phyloP scores from a whole-genome alignment of 2,888 invertebrate species.

The Lasioglossum morio region DNA sequence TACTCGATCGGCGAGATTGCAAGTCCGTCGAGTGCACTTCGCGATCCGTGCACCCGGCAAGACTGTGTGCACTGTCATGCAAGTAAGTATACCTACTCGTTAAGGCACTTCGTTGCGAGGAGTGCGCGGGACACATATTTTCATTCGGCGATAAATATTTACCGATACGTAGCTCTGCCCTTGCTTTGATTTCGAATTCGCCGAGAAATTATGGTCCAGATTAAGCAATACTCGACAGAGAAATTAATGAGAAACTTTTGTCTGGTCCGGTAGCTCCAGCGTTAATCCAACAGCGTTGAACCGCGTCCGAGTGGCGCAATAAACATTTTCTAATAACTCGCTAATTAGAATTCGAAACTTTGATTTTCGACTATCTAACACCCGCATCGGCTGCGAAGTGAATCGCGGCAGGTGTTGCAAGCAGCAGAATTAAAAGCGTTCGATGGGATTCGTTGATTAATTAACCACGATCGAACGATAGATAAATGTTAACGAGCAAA shows the following conservation, averaged over 20 bases:
- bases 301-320: neutral
- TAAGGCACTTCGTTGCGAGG: neutral
- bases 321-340: neutral
- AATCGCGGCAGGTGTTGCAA: neutral
- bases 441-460: neutral
- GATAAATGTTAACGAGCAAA: constrained; percentile 14
- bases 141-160: neutral
- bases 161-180: too few species aligned
- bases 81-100: neutral
- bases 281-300: too few species aligned
- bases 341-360: neutral
- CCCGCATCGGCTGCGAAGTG: neutral
- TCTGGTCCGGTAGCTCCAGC: too few species aligned
- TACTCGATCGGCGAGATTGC: neutral
- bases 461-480: neutral
- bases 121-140: neutral
- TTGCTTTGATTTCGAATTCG: neutral
- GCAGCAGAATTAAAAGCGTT: neutral
- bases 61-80: constrained; percentile 8
- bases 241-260: too few species aligned
- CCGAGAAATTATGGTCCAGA: neutral
- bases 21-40: constrained; percentile 17
- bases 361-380: neutral
- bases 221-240: too few species aligned
- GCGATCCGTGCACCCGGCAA: neutral